Evolutionary conservation across 2,797 vertebrate genomes (phyloP).

Genomic region (Poliocrania exsul): DNA sequence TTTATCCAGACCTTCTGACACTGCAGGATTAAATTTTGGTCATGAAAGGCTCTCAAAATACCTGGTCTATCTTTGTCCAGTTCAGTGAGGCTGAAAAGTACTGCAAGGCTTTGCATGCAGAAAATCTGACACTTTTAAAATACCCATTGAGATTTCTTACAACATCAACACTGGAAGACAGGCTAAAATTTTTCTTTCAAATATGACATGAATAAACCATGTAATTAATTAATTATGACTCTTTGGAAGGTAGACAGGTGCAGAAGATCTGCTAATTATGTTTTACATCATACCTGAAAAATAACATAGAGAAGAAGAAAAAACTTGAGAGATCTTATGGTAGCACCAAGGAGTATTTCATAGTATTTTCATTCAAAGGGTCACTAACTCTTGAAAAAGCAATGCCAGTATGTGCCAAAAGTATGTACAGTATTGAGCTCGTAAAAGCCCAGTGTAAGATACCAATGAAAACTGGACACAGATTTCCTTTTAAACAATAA

Average conservation of each 20-base stretch:
- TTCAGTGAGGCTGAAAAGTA: conserved; percentile 3
- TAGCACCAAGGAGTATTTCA: not conserved
- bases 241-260: not conserved
- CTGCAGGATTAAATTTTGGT: not conserved
- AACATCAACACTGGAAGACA: not conserved
- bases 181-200: conserved; percentile 9
- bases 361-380: not conserved
- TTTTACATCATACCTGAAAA: not conserved
- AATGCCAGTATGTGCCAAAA: not conserved
- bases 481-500: not conserved
- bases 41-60: not conserved
- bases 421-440: not conserved
- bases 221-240: not conserved
- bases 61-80: not conserved
- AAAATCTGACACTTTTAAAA: not conserved
- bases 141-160: not conserved
- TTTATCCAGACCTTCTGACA: not conserved
- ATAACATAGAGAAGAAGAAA: not conserved
- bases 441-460: not conserved
- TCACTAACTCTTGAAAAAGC: not conserved
- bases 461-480: not conserved
- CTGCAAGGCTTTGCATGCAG: not conserved
- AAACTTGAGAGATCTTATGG: not conserved
- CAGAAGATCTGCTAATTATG: not conserved
- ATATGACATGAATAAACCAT: conserved; percentile 3